phyloP scores from a whole-genome alignment of 1,140 invertebrate genomes.

The Diorhabda carinulata region DNA sequence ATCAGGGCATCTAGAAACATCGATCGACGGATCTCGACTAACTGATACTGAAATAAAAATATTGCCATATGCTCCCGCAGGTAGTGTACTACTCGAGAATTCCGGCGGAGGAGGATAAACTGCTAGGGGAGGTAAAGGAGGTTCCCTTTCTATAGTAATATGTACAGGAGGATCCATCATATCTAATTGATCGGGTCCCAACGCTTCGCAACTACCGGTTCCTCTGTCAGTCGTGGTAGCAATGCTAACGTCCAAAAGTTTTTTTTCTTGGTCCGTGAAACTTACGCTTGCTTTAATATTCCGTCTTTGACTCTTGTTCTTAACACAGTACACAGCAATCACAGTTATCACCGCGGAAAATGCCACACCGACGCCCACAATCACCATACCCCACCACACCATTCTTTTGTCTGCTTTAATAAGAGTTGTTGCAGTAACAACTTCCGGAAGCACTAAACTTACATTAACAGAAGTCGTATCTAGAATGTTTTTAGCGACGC shows the following conservation, averaged over 20 bases:
- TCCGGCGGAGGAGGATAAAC: slow-evolving; percentile 63
- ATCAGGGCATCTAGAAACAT: slow-evolving; percentile 68
- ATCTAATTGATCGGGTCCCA: slow-evolving; percentile 48
- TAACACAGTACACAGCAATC: slow-evolving; percentile 56
- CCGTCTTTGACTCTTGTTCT: slow-evolving; percentile 57
- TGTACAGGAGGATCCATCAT: slow-evolving; percentile 59
- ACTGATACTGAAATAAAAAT: slow-evolving; percentile 72
- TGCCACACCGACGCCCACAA: slow-evolving; percentile 51
- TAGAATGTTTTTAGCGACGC: slow-evolving; percentile 70
- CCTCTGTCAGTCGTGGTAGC: slow-evolving; percentile 71
- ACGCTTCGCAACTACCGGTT: slow-evolving; percentile 57
- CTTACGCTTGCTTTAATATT: slow-evolving; percentile 70
- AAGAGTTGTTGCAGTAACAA: slow-evolving; percentile 60
- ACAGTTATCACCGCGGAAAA: slow-evolving; percentile 52
- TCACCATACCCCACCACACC: slow-evolving; percentile 55
- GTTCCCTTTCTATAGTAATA: slow-evolving; percentile 72
- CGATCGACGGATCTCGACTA: slow-evolving; percentile 61
- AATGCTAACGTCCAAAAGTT: slow-evolving; percentile 71
- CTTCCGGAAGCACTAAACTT: slow-evolving; percentile 66
- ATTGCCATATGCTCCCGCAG: slow-evolving; percentile 62
- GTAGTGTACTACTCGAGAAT: slow-evolving; percentile 60
- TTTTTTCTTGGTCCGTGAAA: slow-evolving; percentile 81
- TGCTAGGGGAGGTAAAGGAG: slow-evolving; percentile 38
- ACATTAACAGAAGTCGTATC: slow-evolving; percentile 67
- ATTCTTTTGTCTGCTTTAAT: slow-evolving; percentile 59